These are phyloP conservation scores for Nesogale talazaci DNA, from an alignment of 2,113 vertebrate genomes.

Conservation along the genomic window DNA sequence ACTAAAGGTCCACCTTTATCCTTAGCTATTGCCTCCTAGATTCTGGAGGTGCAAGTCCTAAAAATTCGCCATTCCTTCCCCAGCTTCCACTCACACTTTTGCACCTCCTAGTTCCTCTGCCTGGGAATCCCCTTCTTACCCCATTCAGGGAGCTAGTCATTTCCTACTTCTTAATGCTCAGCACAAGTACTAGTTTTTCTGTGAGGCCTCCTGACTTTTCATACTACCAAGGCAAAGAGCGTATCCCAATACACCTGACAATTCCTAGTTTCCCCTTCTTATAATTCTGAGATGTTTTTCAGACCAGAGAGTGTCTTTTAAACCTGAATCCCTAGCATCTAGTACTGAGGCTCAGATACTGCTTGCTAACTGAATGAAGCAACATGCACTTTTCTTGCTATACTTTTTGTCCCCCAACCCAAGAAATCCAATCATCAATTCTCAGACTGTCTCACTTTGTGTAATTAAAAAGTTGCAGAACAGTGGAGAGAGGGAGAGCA, in stretches of 20 bases:
- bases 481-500: not conserved
- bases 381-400: not conserved
- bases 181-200: not conserved
- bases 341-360: not conserved
- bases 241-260: not conserved
- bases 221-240: not conserved
- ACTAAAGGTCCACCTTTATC: not conserved
- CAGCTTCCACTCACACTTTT: not conserved
- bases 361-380: not conserved
- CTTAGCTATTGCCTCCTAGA: not conserved
- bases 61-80: not conserved
- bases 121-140: not conserved
- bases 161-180: not conserved
- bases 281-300: not conserved
- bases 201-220: not conserved
- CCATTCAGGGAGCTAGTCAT: not conserved
- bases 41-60: not conserved
- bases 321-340: not conserved
- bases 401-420: not conserved
- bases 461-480: not conserved
- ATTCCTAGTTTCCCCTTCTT: not conserved
- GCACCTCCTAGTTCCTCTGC: not conserved
- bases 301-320: not conserved
- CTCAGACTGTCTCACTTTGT: not conserved
- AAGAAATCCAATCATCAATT: not conserved